Evolutionary conservation across 2,888 invertebrate genomes (phyloP), one percentile per base, ranked within the genome.

Genomic region (Muschampia plurimacula): DNA sequence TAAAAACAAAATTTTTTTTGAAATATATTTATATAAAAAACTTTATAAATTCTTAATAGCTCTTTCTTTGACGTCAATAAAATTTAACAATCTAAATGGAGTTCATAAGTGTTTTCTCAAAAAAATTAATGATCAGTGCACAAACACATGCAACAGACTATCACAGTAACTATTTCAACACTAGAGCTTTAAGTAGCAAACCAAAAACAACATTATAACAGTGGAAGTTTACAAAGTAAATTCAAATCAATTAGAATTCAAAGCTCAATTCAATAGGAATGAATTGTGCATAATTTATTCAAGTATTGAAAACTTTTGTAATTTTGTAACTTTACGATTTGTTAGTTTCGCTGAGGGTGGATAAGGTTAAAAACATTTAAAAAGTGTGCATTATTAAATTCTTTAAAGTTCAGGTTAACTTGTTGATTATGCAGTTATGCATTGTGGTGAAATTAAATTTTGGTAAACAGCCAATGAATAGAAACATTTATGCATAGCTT

Each of bases 401-500:
- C 46, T 44, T 70, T 72, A 44, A 55, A 62, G 57, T 46, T 57
- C 63, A 28, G 22, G n/a, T 49, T 28, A 28, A 55, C 55, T 55
- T 55, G 55, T 28, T 55, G 55, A 63, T 12, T 63, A 63, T 41
- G 13, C 3, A 60, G 5, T 59, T 32, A 59, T 59, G 32, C 22
- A 32, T n/a, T 59, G 59, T 32, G 10, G 32, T 60, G 62, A 39
- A 62, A 41, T n/a, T 62, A 39, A 62, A 39, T 60, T 67, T 67
- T 67, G 52, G n/a, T 57, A 63, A 72, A 55, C 72, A 72, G 72
- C 67, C 72, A 72, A 72, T 72, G 6, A 67, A 66, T 32, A 69
- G 8, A 5, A 39, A 57, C 39, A 52, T 32, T 52, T 59, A 57
- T 39, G 67, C 49, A 55, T 55, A 36, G 55, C 67, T 69, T 6